phyloP scores from a whole-genome alignment of 2,888 invertebrate species.

The Lamproptera curius region DNA sequence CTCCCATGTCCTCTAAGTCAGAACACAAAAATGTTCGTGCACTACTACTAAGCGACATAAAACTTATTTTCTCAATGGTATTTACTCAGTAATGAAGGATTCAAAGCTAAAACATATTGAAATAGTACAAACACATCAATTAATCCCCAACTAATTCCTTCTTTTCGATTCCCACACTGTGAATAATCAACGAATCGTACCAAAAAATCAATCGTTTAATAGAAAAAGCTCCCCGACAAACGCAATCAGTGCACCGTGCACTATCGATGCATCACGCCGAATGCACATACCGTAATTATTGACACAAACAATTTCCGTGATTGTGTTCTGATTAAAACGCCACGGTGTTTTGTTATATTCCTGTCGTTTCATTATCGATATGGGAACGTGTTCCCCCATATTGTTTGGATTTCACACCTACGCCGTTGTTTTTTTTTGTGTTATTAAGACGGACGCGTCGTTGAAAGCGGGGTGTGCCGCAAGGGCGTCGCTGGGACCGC shows the following conservation, averaged over 20 bases:
- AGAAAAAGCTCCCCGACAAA: constrained; percentile 24
- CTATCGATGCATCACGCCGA: constrained; percentile 42
- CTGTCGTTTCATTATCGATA: constrained; percentile 70
- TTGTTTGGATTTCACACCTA: constrained; percentile 74
- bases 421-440: constrained; percentile 51
- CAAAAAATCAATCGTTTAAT: not conserved
- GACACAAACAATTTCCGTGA: constrained; percentile 58
- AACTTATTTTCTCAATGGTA: too few relatives aligned
- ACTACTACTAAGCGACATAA: too few relatives aligned
- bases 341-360: constrained; percentile 52
- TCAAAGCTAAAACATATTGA: too few relatives aligned
- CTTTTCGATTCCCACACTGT: too few relatives aligned
- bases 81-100: too few relatives aligned
- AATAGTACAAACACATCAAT: too few relatives aligned
- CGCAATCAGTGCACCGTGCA: constrained; percentile 50
- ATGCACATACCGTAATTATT: constrained; percentile 51
- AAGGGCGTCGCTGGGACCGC: constrained; percentile 59
- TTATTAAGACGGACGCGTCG: constrained; percentile 61
- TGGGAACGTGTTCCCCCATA: constrained; percentile 69
- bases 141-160: too few relatives aligned
- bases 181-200: too few relatives aligned
- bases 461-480: constrained; percentile 58
- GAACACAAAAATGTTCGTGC: too few relatives aligned
- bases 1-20: too few relatives aligned
- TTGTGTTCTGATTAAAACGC: constrained; percentile 62